These are phyloP conservation scores for Corythornis cristatus DNA, from an alignment of 2,113 vertebrate species.

Conservation along the genomic window DNA sequence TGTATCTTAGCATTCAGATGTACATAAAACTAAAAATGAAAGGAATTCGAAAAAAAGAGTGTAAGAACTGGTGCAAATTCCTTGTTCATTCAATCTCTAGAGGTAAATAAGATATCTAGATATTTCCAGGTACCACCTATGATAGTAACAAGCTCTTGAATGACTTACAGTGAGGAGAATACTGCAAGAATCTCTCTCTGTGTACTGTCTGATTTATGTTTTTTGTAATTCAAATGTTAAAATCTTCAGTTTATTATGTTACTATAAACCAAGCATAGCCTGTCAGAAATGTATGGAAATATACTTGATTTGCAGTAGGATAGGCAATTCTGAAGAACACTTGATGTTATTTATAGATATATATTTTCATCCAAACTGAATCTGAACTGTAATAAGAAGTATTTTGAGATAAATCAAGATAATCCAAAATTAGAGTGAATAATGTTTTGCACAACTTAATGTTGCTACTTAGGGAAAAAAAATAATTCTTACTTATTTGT, in stretches of 20 bases:
- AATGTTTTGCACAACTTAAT: background rate
- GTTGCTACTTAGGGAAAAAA: background rate
- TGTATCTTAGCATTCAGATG: background rate
- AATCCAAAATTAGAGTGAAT: background rate
- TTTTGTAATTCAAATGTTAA: background rate
- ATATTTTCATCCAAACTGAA: background rate
- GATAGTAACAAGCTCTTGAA: background rate
- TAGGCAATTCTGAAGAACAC: background rate
- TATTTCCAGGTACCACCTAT: background rate
- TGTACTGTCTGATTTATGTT: background rate
- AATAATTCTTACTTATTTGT: background rate
- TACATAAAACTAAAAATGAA: background rate
- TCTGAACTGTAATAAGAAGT: background rate
- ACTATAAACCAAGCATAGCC: background rate
- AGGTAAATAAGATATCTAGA: background rate
- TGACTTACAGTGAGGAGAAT: background rate
- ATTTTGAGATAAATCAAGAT: background rate
- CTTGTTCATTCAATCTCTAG: background rate
- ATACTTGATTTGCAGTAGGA: background rate
- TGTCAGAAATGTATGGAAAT: background rate
- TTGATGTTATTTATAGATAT: background rate
- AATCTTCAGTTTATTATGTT: background rate
- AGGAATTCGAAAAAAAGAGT: background rate
- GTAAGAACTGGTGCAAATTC: background rate
- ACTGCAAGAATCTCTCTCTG: background rate